A percentile compares a stretch with the other conserved stretches of the same genome.
Evolutionary conservation across 2,113 vertebrate species (phyloP).

Genomic region (Oryzias curvinotus): DNA sequence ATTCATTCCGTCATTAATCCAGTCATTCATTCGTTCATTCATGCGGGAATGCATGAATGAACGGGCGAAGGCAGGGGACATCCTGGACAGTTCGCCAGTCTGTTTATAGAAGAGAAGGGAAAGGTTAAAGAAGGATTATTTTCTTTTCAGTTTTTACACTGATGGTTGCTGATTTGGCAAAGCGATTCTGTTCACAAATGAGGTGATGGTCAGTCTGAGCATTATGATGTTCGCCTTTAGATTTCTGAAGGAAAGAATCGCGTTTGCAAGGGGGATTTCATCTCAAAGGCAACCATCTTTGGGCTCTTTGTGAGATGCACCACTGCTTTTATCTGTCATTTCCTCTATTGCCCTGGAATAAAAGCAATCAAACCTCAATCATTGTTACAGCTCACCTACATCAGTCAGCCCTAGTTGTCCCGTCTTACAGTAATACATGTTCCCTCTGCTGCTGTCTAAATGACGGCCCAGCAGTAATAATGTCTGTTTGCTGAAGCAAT

Average conservation of each 20-base stretch:
- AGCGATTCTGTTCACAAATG: constrained; percentile 20
- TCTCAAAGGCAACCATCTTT: constrained; percentile 20
- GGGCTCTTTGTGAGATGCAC: constrained; percentile 13
- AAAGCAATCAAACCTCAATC: constrained; percentile 62
- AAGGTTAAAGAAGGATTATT: too few species aligned
- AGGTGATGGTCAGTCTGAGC: constrained; percentile 18
- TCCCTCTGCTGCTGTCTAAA: constrained; percentile 47
- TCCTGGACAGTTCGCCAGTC: too few species aligned
- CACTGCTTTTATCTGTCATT: constrained; percentile 29
- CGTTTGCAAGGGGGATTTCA: constrained; percentile 17
- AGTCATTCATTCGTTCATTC: too few species aligned
- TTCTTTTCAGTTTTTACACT: too few species aligned
- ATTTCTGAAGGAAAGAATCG: constrained; percentile 6
- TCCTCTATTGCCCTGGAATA: constrained; percentile 8
- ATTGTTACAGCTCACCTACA: constrained; percentile 44
- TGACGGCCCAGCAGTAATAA: constrained; percentile 38
- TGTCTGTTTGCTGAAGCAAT: constrained; percentile 35
- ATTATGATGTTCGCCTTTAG: constrained; percentile 14
- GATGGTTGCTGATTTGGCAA: constrained; percentile 19
- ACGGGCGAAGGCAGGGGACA: too few species aligned
- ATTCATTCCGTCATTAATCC: too few species aligned
- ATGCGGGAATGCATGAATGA: too few species aligned
- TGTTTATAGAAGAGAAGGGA: too few species aligned
- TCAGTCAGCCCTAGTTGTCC: constrained; percentile 26
- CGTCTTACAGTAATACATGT: constrained; percentile 36